phyloP scores from a whole-genome alignment of 1,140 invertebrate genomes.

The Rhagoletis zephyria region DNA sequence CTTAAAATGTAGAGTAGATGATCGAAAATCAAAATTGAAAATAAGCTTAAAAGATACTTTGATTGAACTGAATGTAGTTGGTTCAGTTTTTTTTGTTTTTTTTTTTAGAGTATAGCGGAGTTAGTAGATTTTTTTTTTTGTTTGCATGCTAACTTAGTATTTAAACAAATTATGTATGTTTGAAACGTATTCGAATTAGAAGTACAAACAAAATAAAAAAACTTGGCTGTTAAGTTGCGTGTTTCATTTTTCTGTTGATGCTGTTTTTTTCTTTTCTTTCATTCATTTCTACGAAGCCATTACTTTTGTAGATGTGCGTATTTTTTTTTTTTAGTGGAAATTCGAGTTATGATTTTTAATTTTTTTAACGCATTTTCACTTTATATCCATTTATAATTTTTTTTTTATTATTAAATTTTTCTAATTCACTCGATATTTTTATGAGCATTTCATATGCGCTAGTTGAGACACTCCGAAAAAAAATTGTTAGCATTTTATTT shows the following conservation, averaged over 20 bases:
- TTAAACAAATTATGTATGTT: background rate
- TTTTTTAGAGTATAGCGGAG: background rate
- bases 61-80: background rate
- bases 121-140: background rate
- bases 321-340: background rate
- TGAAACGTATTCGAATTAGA: background rate
- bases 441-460: slow-evolving; percentile 42
- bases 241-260: background rate
- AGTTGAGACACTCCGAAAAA: slow-evolving; percentile 56
- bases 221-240: slow-evolving; percentile 31
- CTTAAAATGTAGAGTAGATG: too few relatives aligned
- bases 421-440: background rate
- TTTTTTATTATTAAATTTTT: background rate
- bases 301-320: background rate
- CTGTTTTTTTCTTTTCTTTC: background rate
- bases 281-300: background rate
- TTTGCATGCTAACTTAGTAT: slow-evolving; percentile 15
- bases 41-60: background rate
- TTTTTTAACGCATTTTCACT: background rate
- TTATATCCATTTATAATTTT: background rate
- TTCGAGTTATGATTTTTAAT: too few relatives aligned
- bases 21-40: background rate
- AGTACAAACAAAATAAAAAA: background rate
- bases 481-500: slow-evolving; percentile 9
- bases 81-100: background rate